Evolutionary conservation across 2,888 invertebrate species (phyloP).

Genomic region (Drosophila koepferae): DNA sequence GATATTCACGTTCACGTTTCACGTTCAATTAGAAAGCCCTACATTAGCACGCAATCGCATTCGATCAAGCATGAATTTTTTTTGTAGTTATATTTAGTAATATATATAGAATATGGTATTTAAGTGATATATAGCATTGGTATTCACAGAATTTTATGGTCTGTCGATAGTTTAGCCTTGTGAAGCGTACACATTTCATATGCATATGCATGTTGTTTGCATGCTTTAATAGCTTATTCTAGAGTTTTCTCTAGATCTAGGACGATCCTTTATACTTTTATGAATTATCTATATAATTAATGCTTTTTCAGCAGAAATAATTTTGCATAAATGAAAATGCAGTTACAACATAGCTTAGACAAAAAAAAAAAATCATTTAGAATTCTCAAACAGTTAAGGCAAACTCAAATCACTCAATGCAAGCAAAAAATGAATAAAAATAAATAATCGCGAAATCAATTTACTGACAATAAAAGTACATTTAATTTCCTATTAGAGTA

Average conservation of each 20-base stretch:
- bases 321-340: background rate
- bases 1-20: constrained; percentile 60
- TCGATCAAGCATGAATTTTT: constrained; percentile 43
- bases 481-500: background rate
- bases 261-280: background rate
- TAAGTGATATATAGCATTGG: background rate
- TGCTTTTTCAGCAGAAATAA: no score
- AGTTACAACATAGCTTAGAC: background rate
- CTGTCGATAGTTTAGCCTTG: constrained; percentile 19
- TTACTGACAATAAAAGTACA: background rate
- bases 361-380: background rate
- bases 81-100: background rate
- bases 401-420: background rate
- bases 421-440: background rate
- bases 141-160: constrained; percentile 9
- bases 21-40: constrained; percentile 40
- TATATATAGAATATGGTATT: background rate
- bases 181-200: constrained; percentile 9
- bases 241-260: background rate
- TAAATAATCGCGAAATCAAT: background rate
- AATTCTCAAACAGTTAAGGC: constrained; percentile 26
- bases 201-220: constrained; percentile 2
- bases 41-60: constrained; percentile 53
- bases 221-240: background rate
- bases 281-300: background rate